Evolutionary conservation across 2,797 vertebrate genomes (phyloP).

Genomic region (Ctenosaura bakeri): DNA sequence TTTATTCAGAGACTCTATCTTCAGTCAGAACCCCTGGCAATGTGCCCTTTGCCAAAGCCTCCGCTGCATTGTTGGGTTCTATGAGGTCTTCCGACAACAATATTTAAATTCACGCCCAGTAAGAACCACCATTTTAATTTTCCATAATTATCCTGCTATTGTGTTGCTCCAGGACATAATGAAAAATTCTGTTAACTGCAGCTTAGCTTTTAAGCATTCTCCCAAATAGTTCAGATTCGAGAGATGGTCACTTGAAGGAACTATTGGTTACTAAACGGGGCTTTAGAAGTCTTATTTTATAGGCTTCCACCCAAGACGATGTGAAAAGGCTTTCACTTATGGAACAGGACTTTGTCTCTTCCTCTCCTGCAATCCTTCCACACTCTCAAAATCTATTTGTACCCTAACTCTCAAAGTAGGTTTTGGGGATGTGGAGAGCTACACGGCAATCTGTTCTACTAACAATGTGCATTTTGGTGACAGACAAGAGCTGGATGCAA

Average conservation of each 20-base stretch:
- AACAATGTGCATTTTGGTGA: not conserved
- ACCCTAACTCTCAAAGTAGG: not conserved
- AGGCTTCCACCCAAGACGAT: not conserved
- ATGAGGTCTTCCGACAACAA: too few relatives aligned
- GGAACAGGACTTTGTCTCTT: not conserved
- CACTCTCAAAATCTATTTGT: not conserved
- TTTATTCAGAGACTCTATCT: not conserved
- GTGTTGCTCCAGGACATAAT: not conserved
- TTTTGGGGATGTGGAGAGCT: not conserved
- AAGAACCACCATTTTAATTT: not conserved
- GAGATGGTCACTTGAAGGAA: not conserved
- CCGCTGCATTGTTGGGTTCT: not conserved
- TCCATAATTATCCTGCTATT: not conserved
- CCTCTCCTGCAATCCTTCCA: not conserved
- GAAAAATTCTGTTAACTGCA: not conserved
- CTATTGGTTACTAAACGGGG: not conserved
- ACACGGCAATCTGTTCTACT: not conserved
- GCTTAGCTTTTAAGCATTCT: not conserved
- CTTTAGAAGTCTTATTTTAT: not conserved
- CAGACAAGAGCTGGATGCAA: not conserved
- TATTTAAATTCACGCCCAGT: not conserved
- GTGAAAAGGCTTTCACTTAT: not conserved
- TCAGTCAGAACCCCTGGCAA: not conserved
- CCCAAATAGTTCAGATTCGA: slow-evolving; percentile 2
- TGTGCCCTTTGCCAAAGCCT: not conserved